Evolutionary conservation across 2,797 vertebrate genomes (phyloP).

Genomic region (Macropus fuliginosus): DNA sequence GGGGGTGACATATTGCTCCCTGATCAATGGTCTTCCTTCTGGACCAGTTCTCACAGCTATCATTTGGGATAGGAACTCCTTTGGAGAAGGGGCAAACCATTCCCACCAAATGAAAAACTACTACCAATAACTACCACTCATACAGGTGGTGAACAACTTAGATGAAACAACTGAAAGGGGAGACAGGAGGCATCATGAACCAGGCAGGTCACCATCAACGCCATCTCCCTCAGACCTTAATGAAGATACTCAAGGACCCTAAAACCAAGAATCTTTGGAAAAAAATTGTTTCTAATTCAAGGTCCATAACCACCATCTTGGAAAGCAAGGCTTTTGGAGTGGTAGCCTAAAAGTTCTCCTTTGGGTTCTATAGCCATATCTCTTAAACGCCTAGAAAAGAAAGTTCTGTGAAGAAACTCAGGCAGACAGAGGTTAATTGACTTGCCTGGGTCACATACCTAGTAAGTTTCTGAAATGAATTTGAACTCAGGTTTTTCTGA

Average conservation of each 20-base stretch:
- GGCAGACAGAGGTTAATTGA: not conserved
- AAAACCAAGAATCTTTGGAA: not conserved
- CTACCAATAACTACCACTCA: not conserved
- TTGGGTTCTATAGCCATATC: not conserved
- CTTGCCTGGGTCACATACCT: not conserved
- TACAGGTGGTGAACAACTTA: not conserved
- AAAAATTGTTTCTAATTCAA: not conserved
- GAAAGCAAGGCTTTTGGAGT: not conserved
- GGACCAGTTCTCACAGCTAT: not conserved
- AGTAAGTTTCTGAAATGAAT: not conserved
- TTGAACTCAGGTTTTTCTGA: not conserved
- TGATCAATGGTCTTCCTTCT: not conserved
- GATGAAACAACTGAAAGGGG: not conserved
- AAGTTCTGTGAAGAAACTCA: not conserved
- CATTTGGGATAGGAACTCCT: not conserved
- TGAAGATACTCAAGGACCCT: not conserved
- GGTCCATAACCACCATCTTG: not conserved
- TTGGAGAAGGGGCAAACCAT: not conserved
- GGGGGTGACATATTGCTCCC: not conserved
- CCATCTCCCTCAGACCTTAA: not conserved
- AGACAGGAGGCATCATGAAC: not conserved
- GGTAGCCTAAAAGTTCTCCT: not conserved
- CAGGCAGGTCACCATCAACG: not conserved
- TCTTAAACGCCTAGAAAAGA: not conserved
- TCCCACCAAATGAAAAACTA: not conserved